Base-by-base conservation (phyloP, 2,113 vertebrate genomes). In the Corydoras sp. region DNA sequence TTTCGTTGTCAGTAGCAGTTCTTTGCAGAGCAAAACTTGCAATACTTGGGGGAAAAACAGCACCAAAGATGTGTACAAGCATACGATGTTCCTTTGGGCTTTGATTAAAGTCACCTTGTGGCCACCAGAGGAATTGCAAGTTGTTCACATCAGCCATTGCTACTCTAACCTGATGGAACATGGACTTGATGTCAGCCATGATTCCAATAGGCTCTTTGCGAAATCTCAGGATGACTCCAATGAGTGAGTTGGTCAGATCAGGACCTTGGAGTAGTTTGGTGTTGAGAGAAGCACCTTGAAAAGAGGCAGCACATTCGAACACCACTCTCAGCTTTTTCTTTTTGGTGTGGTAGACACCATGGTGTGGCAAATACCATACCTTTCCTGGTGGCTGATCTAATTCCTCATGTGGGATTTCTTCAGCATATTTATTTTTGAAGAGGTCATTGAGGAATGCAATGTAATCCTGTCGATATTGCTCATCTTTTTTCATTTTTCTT, bases 81-180 rank as follows among this genome's bases (percentile, higher is more conserved):
- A 78, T 79, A 3, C 62, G 30, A 24, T 74, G 48, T 6, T 69
- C 70, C 50, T 43, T 14, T 43, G 32, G 48, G 2, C 24, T 7
- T 10, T 62, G 35, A 1, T 62, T 50, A 15, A 56, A 3, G 30
- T 67, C 59, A 4, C 76, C 72, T 9, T 71, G 58, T 48, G 48
- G 56, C 74, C 70, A 68, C 74, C 74, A 76, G 2, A 76, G 11
- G n/a, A 80, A 80, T 3, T 62, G 13, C 24, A 80, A 14, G 69
- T 5, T 12, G 31, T 74, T 56, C 5, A 18, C 2, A 31, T 77
- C 64, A 15, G 31, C 1, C 3, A 9, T n/a, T 9, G 71, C 9
- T 0, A 74, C 72, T 14, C 51, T 50, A 2, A 77, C 66, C 13
- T 77, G 77, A 30, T 73, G 48, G 8, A 70, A 77, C 78, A 77